Percentiles rank a stretch among this genome's conserved stretches.
Evolutionary conservation across 64 coral and sea anemone genomes (phyloP).

Genomic region (Exaiptasia diaphana): DNA sequence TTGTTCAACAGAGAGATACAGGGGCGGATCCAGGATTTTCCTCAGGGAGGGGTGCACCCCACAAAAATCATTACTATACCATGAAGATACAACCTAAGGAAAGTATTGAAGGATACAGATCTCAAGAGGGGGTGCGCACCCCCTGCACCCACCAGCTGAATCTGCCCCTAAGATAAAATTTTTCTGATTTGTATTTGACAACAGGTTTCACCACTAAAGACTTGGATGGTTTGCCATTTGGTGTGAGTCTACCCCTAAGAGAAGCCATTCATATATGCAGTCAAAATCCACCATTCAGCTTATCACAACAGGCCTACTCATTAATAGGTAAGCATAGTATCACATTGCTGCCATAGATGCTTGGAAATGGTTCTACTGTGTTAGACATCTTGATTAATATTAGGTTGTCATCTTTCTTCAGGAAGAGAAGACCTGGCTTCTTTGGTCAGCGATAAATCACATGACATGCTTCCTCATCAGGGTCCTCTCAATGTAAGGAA

Average conservation of each 20-base stretch:
- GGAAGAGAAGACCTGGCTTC: slow-evolving; percentile 11
- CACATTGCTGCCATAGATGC: neutral
- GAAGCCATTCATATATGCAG: slow-evolving; percentile 87
- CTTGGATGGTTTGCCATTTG: slow-evolving; percentile 83
- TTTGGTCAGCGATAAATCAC: neutral
- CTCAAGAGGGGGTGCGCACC: too few relatives aligned
- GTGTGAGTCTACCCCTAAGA: slow-evolving; percentile 74
- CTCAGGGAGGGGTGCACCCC: too few relatives aligned
- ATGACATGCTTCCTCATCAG: slow-evolving; percentile 4
- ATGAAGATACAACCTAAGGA: too few relatives aligned
- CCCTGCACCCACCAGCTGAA: too few relatives aligned
- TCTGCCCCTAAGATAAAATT: too few relatives aligned
- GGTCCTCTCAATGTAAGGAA: slow-evolving; percentile 31
- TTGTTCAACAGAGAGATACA: too few relatives aligned
- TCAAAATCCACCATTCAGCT: slow-evolving; percentile 55
- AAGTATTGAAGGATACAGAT: too few relatives aligned
- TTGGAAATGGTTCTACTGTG: neutral
- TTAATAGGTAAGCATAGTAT: slow-evolving; percentile 66
- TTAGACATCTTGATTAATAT: neutral
- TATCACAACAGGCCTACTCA: slow-evolving; percentile 61
- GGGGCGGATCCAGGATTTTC: too few relatives aligned
- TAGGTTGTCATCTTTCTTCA: neutral
- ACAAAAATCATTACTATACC: too few relatives aligned
- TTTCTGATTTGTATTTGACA: neutral
- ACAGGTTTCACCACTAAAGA: slow-evolving; percentile 83